Evolutionary conservation across 2,113 vertebrate species (phyloP).

Genomic region (Oryzias woworae): DNA sequence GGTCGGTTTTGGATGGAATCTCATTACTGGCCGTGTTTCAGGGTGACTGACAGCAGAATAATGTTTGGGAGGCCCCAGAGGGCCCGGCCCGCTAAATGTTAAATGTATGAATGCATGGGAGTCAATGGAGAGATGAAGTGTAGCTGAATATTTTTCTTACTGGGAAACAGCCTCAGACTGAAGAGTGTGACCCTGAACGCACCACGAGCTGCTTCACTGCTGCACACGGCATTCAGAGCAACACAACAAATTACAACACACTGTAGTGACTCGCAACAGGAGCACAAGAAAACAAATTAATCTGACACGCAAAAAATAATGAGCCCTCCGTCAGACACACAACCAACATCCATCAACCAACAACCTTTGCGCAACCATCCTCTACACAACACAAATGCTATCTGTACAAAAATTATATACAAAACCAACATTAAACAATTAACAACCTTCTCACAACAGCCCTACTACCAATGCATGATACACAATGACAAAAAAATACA

Average conservation of each 20-base stretch:
- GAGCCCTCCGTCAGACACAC: neutral
- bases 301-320: neutral
- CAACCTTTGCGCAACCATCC: too few relatives aligned
- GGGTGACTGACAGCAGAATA: conserved; percentile 66
- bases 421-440: too few relatives aligned
- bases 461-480: too few relatives aligned
- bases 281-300: neutral
- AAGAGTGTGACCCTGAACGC: conserved; percentile 49
- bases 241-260: neutral
- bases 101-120: conserved; percentile 60
- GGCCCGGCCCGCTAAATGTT: conserved; percentile 47
- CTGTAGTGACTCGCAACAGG: neutral
- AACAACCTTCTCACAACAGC: too few relatives aligned
- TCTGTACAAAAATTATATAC: too few relatives aligned
- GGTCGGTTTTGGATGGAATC: conserved; percentile 53
- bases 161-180: conserved; percentile 33
- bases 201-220: conserved; percentile 20
- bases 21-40: conserved; percentile 53
- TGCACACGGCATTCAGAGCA: conserved; percentile 6
- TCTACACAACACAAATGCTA: too few relatives aligned
- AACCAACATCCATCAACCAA: neutral
- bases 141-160: conserved; percentile 47
- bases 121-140: conserved; percentile 52
- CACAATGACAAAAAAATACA: too few relatives aligned
- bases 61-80: conserved; percentile 48